A percentile compares a stretch with the other conserved stretches of the same genome.
These are phyloP conservation scores for Elgaria multicarinata DNA, from an alignment of 2,113 vertebrate species.

Conservation along the genomic window DNA sequence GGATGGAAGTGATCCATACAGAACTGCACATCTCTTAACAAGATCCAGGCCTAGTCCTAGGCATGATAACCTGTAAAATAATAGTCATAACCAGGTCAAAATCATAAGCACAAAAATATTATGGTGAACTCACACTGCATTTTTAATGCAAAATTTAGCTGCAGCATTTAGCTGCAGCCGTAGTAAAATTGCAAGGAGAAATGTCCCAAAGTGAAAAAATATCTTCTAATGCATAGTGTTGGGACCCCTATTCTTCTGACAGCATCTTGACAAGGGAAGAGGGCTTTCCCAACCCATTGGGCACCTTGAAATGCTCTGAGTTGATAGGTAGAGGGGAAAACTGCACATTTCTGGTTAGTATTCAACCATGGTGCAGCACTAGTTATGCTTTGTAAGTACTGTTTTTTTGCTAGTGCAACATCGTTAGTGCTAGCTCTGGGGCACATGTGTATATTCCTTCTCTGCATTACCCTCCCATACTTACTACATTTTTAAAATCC, in stretches of 20 bases:
- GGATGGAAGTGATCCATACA: conserved; percentile 82
- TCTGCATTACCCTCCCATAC: no score
- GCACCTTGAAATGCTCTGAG: not conserved
- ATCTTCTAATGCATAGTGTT: not conserved
- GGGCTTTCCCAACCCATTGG: not conserved
- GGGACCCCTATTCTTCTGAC: not conserved
- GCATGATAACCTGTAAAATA: conserved; percentile 82
- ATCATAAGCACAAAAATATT: not conserved
- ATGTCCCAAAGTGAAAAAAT: not conserved
- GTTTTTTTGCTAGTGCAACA: no score
- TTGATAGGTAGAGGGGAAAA: not conserved
- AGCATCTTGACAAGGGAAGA: not conserved
- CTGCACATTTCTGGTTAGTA: not conserved
- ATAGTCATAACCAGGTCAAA: not conserved
- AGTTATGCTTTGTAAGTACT: no score
- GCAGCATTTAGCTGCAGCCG: not conserved
- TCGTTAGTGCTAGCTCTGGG: no score
- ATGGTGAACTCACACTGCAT: not conserved
- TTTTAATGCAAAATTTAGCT: not conserved
- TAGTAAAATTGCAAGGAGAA: not conserved
- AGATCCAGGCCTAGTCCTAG: conserved; percentile 85
- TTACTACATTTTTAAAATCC: not conserved
- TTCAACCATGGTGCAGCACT: no score
- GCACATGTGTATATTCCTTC: no score
- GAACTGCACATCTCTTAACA: conserved; percentile 78